These are phyloP conservation scores for Hydropsyche betteni DNA, from an alignment of 2,888 invertebrate species.

Conservation along the genomic window DNA sequence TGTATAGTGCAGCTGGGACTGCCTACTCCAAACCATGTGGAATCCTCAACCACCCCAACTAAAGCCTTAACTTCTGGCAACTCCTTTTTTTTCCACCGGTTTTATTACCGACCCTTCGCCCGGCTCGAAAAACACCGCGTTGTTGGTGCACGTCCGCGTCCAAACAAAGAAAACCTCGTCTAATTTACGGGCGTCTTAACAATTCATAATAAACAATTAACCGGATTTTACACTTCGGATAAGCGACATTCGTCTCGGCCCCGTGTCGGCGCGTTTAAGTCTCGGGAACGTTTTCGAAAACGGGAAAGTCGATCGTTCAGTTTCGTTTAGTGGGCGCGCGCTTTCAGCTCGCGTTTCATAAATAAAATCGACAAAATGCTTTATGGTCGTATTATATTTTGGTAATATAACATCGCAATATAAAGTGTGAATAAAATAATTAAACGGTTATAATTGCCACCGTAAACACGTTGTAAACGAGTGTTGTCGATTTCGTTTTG, in stretches of 20 bases:
- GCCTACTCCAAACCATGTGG: conserved; percentile 14
- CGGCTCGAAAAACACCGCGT: not conserved
- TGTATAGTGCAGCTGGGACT: conserved; percentile 39
- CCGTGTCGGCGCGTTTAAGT: too few relatives aligned
- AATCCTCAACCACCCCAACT: conserved; percentile 29
- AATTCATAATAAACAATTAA: conserved; percentile 13
- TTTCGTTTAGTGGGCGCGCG: not conserved
- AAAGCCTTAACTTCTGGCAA: conserved; percentile 18
- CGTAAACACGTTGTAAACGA: conserved; percentile 28
- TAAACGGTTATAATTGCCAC: conserved; percentile 29
- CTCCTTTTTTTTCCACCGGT: conserved; percentile 14
- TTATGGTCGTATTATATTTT: conserved; percentile 26
- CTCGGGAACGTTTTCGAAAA: not conserved
- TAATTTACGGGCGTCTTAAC: conserved; percentile 19
- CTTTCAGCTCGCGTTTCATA: conserved; percentile 1
- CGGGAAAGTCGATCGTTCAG: too few relatives aligned
- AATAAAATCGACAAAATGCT: conserved; percentile 30
- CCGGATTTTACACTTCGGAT: conserved; percentile 5
- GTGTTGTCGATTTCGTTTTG: conserved; percentile 20
- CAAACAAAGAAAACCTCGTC: conserved; percentile 17
- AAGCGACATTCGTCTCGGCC: not conserved
- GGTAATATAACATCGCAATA: conserved; percentile 31
- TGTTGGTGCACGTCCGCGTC: not conserved
- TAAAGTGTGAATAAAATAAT: conserved; percentile 32
- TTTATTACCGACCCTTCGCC: not conserved